Conservation (phyloP, 2,888 invertebrate species). For the Apamea epomidion region DNA sequence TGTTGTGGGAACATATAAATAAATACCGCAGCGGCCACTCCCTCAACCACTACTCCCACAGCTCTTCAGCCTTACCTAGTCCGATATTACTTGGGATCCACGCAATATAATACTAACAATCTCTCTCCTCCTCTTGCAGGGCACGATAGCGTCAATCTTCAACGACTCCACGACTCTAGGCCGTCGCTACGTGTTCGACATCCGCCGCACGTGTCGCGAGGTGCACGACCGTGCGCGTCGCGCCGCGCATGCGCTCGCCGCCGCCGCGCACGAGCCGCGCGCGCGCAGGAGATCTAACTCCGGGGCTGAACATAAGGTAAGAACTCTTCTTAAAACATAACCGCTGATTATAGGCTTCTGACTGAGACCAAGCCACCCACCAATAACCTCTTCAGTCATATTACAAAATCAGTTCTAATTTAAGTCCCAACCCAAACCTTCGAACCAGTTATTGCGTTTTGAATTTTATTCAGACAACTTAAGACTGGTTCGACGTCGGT, state of each 20-base stretch:
- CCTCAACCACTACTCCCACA: neutral
- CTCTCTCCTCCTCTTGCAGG: conserved; percentile 83
- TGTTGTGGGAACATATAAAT: neutral
- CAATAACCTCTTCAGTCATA: neutral
- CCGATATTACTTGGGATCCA: neutral
- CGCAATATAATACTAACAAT: conserved; percentile 3
- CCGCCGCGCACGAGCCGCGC: conserved; percentile 70
- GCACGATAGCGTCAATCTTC: conserved; percentile 97
- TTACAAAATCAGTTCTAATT: neutral
- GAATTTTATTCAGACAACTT: neutral
- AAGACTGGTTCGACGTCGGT: neutral
- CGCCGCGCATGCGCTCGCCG: conserved; percentile 91
- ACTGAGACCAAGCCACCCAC: neutral
- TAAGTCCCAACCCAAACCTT: neutral
- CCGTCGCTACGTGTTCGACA: conserved; percentile 97
- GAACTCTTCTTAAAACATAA: neutral
- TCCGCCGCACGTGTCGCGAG: conserved; percentile 96
- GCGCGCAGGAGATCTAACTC: conserved; percentile 48
- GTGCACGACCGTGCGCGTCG: conserved; percentile 96
- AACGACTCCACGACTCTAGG: conserved; percentile 96
- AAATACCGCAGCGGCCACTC: neutral
- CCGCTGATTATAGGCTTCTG: neutral
- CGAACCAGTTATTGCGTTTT: neutral
- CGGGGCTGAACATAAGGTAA: conserved; percentile 77
- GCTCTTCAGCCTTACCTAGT: neutral